phyloP scores from a whole-genome alignment of 2,888 invertebrate species.

The Lasius platythorax region DNA sequence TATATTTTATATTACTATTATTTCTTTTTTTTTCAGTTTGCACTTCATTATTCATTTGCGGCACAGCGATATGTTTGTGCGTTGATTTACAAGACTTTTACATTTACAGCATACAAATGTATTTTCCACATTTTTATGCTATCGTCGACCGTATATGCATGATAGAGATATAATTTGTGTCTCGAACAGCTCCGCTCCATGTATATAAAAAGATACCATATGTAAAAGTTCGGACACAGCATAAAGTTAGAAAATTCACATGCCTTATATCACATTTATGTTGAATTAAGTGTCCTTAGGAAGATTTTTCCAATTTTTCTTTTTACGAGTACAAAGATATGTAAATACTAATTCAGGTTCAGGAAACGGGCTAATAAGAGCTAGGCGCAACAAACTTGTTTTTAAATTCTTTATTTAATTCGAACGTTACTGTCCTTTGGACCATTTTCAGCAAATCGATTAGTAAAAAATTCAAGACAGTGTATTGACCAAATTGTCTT shows the following conservation, averaged over 20 bases:
- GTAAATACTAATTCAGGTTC: too few species aligned
- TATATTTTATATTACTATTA: conserved; percentile 64
- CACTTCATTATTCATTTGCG: conserved; percentile 21
- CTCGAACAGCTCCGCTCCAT: conserved; percentile 78
- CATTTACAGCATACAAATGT: conserved; percentile 62
- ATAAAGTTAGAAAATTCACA: conserved; percentile 60
- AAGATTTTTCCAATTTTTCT: conserved; percentile 8
- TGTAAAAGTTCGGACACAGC: conserved; percentile 72
- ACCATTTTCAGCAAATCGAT: too few species aligned
- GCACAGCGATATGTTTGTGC: conserved; percentile 44
- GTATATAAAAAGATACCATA: conserved; percentile 71
- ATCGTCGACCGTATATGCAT: conserved; percentile 63
- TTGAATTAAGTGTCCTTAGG: conserved; percentile 56
- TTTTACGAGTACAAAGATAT: conserved; percentile 54
- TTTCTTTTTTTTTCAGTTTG: conserved; percentile 41
- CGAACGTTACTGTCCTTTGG: too few species aligned
- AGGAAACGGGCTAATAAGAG: too few species aligned
- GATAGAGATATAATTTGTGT: conserved; percentile 70
- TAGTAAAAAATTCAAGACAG: too few species aligned
- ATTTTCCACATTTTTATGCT: conserved; percentile 61
- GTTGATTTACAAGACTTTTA: conserved; percentile 58
- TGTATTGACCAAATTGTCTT: too few species aligned
- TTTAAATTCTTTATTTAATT: too few species aligned
- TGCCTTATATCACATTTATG: conserved; percentile 44
- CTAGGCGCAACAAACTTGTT: too few species aligned